These are phyloP conservation scores for Trididemnum miniatum DNA, from an alignment of 23 tunicate species.

Conservation along the genomic window DNA sequence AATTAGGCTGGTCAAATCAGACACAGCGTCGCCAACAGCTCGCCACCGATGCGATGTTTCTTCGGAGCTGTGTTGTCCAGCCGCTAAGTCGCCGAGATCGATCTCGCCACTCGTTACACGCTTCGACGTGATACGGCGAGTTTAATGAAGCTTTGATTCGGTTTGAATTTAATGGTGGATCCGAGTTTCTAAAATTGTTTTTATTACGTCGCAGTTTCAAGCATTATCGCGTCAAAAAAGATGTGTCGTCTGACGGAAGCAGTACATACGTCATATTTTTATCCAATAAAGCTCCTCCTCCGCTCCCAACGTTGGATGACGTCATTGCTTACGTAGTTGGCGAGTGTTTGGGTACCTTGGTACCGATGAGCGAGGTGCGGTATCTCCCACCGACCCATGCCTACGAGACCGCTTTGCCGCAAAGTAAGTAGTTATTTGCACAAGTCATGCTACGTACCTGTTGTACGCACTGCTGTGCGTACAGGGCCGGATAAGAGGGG, in stretches of 20 bases:
- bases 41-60: no score
- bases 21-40: no score
- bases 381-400: no score
- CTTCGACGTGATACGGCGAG: background rate
- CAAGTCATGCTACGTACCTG: no score
- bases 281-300: slow-evolving; percentile 19
- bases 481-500: no score
- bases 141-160: background rate
- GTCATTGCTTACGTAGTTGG: slow-evolving; percentile 12
- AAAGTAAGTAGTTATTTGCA: no score
- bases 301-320: slow-evolving; percentile 6
- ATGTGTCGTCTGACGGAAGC: background rate
- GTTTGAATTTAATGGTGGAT: no score
- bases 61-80: no score
- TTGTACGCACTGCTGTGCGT: no score
- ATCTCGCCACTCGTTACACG: background rate
- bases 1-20: no score
- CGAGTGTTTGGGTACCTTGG: background rate
- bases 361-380: slow-evolving; percentile 4
- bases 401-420: no score
- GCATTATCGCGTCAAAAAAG: slow-evolving; percentile 31
- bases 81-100: background rate
- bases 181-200: no score
- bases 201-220: slow-evolving; percentile 1
- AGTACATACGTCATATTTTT: slow-evolving; percentile 16